Evolutionary conservation across 2,888 invertebrate genomes (phyloP).

Genomic region (Amorpha juglandis): DNA sequence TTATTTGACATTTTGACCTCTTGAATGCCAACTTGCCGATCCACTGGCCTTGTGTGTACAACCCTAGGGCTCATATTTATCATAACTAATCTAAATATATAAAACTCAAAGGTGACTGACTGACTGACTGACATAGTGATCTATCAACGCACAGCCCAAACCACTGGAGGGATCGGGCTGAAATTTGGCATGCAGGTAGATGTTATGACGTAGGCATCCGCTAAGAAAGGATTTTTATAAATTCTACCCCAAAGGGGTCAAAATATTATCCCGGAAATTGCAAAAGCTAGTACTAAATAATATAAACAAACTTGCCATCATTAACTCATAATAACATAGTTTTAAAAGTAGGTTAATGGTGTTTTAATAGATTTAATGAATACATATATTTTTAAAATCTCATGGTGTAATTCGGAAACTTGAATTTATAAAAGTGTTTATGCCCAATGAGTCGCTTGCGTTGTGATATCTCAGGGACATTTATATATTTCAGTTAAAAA

Average conservation of each 20-base stretch:
- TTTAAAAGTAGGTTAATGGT: conserved; percentile 12
- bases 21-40: not conserved
- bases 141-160: too few relatives aligned
- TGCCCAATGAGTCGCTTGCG: not conserved
- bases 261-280: too few relatives aligned
- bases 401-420: not conserved
- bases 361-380: not conserved
- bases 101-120: too few relatives aligned
- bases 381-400: not conserved
- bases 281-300: conserved; percentile 4
- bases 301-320: conserved; percentile 7
- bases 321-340: not conserved
- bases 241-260: too few relatives aligned
- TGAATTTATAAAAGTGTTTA: not conserved
- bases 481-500: too few relatives aligned
- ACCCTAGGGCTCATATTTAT: conserved; percentile 8
- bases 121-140: too few relatives aligned
- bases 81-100: too few relatives aligned
- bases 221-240: too few relatives aligned
- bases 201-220: too few relatives aligned
- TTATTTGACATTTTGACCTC: conserved; percentile 6
- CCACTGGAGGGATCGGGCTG: too few relatives aligned
- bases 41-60: conserved; percentile 12
- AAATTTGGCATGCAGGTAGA: too few relatives aligned
- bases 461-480: too few relatives aligned